Evolutionary conservation across 1,140 invertebrate genomes (phyloP).

Genomic region (Brachionus sp.): DNA sequence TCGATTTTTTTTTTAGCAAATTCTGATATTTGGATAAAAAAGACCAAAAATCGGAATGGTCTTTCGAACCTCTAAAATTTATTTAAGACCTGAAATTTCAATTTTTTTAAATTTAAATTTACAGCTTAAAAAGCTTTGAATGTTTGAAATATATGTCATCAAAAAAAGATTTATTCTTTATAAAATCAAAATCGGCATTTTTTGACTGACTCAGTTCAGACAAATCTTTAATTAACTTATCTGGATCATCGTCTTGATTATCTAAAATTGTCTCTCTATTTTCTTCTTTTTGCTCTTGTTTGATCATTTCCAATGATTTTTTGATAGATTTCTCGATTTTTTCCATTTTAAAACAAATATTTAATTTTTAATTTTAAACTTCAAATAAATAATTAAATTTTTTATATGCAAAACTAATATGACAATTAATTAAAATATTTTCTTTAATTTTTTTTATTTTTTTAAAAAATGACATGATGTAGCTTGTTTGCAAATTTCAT

Average conservation of each 20-base stretch:
- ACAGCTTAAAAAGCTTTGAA: constrained; percentile 15
- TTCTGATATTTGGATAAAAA: constrained; percentile 39
- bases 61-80: not conserved
- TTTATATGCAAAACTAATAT: too few species aligned
- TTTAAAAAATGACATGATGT: too few species aligned
- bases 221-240: not conserved
- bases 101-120: not conserved
- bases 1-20: not conserved
- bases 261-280: not conserved
- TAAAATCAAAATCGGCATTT: not conserved
- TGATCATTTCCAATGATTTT: not conserved
- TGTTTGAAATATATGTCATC: constrained; percentile 18
- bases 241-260: not conserved
- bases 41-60: constrained; percentile 27
- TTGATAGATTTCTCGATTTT: not conserved
- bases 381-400: too few species aligned
- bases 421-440: too few species aligned
- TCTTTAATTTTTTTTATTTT: too few species aligned
- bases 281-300: not conserved
- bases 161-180: not conserved
- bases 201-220: constrained; percentile 2
- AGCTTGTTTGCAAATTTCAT: too few species aligned
- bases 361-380: not conserved
- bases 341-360: not conserved
- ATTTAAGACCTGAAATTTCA: not conserved